Evolutionary conservation across 1,140 invertebrate species (phyloP), one percentile per base, ranked within the genome.

Genomic region (Palaemon carinicauda): DNA sequence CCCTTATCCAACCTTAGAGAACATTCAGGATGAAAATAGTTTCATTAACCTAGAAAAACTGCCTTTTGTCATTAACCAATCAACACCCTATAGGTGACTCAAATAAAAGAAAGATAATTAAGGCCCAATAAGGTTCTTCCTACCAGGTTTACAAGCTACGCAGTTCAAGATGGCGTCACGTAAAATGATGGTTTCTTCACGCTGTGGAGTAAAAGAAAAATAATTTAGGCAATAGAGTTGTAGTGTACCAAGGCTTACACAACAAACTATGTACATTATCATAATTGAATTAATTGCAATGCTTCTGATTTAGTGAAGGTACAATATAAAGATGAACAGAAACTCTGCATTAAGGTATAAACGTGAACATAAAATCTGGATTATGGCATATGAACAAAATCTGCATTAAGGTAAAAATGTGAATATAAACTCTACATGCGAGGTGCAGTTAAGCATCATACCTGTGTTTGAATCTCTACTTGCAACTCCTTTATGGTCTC

Each of bases 131-230:
- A 33, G 69, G 82, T 21, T 85, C 71, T 56, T 24, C 89, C 89
- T 90, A 90, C 90, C 90, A 82, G 91, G 90, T 90, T 91, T 91
- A 87, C 96, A 96, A 87, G 94, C 93, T 80, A 95, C 95, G 91
- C 96, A 97, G 88, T 95, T 94, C 91, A 96, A 95, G 54, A 97
- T 92, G 29, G 96, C 92, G 84, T 94, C 93, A 24, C 95, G 93
- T 77, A 97, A 92, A 80, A 93, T 91, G 81, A 94, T 93, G 17
- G 96, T 95, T 90, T 96, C 95, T 87, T 93, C 91, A 71, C 94
- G 94, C 93, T 97, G 94, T 31, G 53, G 65, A 80, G 56, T 82
- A 14, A 50, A 87, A 80, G 89, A 80, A 77, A 71, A 82, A 73
- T 82, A 60, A 31, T 82, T 74, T 33, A 75, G 81, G 79, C 65